phyloP scores from a whole-genome alignment of 2,113 vertebrate genomes.

The Coryphaenoides rupestris region DNA sequence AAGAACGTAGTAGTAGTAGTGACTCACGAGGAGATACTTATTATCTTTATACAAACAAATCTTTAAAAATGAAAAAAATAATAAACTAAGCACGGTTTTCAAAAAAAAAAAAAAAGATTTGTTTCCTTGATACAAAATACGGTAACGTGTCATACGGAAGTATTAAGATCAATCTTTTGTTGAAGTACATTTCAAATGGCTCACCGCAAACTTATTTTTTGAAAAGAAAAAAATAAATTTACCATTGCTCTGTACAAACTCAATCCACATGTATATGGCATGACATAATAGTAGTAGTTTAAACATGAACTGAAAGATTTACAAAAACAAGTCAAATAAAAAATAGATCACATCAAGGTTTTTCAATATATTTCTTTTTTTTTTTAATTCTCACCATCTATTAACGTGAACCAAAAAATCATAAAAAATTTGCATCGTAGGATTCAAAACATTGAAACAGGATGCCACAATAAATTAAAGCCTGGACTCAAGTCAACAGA shows the following conservation, averaged over 20 bases:
- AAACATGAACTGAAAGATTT: conserved; percentile 34
- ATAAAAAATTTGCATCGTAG: conserved; percentile 60
- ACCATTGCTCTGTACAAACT: conserved; percentile 68
- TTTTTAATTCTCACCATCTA: conserved; percentile 40
- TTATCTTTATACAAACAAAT: conserved; percentile 25
- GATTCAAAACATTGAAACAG: conserved; percentile 49
- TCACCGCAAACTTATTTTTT: conserved; percentile 55
- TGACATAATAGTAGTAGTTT: conserved; percentile 59
- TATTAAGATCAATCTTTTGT: conserved; percentile 42
- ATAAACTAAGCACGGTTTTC: not conserved
- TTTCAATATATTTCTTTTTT: conserved; percentile 49
- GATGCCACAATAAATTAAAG: conserved; percentile 72
- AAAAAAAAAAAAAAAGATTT: no score
- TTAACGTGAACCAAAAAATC: conserved; percentile 43
- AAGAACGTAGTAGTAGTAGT: conserved; percentile 39
- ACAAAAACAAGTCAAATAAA: conserved; percentile 44
- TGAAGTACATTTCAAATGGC: conserved; percentile 57
- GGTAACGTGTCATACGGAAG: conserved; percentile 11
- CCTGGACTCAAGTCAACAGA: conserved; percentile 44
- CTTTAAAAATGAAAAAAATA: conserved; percentile 14
- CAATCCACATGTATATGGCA: conserved; percentile 62
- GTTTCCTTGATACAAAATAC: conserved; percentile 19
- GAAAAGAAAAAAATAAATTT: conserved; percentile 60
- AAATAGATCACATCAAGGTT: conserved; percentile 53
- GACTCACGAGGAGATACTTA: conserved; percentile 31